These are phyloP conservation scores for Lacanobia oleracea DNA, from an alignment of 2,888 invertebrate species.

Conservation along the genomic window DNA sequence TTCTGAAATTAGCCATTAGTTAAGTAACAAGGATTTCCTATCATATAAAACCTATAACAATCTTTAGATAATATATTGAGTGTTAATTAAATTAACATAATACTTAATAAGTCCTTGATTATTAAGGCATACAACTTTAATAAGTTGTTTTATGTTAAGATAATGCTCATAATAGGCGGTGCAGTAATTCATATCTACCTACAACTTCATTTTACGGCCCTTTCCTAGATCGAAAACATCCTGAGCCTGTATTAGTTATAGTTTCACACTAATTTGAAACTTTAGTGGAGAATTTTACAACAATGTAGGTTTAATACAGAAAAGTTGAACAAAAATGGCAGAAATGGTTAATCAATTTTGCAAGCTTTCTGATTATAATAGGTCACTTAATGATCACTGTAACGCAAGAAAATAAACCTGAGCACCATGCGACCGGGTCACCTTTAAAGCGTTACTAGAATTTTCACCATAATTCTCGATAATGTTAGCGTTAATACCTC, in stretches of 20 bases:
- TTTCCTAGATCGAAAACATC: not conserved
- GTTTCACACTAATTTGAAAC: not conserved
- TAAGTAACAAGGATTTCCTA: not conserved
- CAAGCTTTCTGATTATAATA: no score
- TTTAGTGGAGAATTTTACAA: no score
- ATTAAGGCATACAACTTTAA: slow-evolving; percentile 7
- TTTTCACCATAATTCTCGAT: no score
- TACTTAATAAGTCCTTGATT: slow-evolving; percentile 13
- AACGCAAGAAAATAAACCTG: no score
- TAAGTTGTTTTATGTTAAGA: slow-evolving; percentile 8
- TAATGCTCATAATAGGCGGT: not conserved
- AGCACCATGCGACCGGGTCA: no score
- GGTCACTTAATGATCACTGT: no score
- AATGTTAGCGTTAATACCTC: not conserved
- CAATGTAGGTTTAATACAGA: not conserved
- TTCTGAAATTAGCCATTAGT: not conserved
- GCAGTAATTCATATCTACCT: not conserved
- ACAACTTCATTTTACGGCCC: slow-evolving; percentile 1
- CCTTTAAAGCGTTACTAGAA: no score
- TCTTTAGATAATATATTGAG: not conserved
- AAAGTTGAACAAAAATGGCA: no score
- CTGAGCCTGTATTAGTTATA: not conserved
- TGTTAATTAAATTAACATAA: no score
- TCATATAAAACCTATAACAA: not conserved
- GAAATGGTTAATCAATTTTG: no score